These are phyloP conservation scores for Callaeas wilsoni DNA, from an alignment of 2,113 vertebrate species.

Conservation along the genomic window DNA sequence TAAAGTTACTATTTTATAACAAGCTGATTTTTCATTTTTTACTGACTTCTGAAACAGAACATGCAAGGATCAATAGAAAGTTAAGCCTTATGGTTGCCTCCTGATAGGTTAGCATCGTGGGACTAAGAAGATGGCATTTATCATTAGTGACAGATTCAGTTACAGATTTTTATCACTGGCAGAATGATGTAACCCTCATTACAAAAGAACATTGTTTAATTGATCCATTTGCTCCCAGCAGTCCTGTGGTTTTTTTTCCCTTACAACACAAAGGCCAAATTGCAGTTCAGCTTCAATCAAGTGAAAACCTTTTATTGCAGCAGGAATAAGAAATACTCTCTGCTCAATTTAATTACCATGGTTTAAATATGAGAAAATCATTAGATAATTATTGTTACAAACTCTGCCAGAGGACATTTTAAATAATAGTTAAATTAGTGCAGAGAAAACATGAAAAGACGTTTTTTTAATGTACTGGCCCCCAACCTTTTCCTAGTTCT, in stretches of 20 bases:
- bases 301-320: not conserved
- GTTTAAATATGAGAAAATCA: constrained; percentile 27
- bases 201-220: constrained; percentile 44
- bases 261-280: constrained; percentile 12
- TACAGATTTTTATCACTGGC: constrained; percentile 8
- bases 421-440: not conserved
- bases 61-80: not conserved
- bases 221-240: constrained; percentile 23
- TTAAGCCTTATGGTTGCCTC: not conserved
- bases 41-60: not conserved
- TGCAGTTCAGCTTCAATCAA: constrained; percentile 15
- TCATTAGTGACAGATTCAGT: not conserved
- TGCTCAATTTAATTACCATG: constrained; percentile 2
- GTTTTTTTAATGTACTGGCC: not conserved
- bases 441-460: not conserved
- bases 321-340: constrained; percentile 1
- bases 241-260: not conserved
- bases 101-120: not conserved
- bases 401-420: not conserved
- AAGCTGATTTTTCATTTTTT: not conserved
- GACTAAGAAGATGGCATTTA: not conserved
- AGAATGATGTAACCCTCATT: constrained; percentile 32
- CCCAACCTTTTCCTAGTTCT: not conserved
- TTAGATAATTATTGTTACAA: constrained; percentile 7
- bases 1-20: not conserved